Evolutionary conservation across 1,140 invertebrate species (phyloP), one percentile per base, ranked within the genome.

Genomic region (Gryon sp.): DNA sequence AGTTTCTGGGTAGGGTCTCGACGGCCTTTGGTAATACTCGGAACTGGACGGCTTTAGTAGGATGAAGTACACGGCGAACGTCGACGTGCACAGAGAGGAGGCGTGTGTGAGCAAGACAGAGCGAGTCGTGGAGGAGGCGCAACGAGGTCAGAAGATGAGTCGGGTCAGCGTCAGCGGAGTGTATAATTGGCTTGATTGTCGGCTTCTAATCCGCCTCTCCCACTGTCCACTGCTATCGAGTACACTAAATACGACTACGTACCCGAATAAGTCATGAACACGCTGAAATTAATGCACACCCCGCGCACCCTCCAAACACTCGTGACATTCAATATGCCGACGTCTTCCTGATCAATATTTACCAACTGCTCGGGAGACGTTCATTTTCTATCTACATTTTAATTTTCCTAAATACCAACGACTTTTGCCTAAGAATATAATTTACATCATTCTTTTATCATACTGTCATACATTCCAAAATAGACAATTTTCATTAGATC

Each of bases 161-260:
- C 80, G 82, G 82, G 84, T 86, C 84, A 84, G 83, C 84, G 82
- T 87, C 85, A 86, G 82, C 84, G 81, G 82, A 87, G 85, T 88
- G 85, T 88, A 88, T 88, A 88, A 87, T 88, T 87, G 86, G 82
- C 86, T 86, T 87, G 86, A 87, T 88, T 87, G 87, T 84, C 82
- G 83, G 81, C 82, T 85, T 87, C 86, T 87, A 87, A 87, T 87
- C 84, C 83, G 80, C 82, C 80, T 83, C 82, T 80, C 79, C 80
- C 81, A 76, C 77, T 80, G 80, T 80, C 80, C 76, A 75, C 81
- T 62, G 57, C 38, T 81, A 83, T 84, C 78, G 84, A 59, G 59
- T 62, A 70, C 52, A 69, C 74, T 65, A 57, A 70, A 57, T 59
- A 65, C 65, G 20, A 60, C 24, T 38, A 16, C 32, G 65, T 69